Evolutionary conservation across 2,888 invertebrate species (phyloP).

Genomic region (Drosophila kokeensis): DNA sequence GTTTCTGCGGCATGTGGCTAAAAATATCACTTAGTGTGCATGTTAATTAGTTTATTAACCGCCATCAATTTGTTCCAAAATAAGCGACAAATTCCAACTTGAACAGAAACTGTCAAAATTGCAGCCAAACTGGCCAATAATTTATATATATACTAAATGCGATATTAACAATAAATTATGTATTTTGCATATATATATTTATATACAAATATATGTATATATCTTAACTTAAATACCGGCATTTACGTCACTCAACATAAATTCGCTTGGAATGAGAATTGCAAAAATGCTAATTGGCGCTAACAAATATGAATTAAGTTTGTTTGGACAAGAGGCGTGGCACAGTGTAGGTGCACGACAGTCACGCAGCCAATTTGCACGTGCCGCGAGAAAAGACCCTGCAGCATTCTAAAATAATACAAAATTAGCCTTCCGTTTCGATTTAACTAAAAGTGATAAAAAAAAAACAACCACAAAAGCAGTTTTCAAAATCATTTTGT

Average conservation of each 20-base stretch:
- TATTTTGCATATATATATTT: slow-evolving; percentile 8
- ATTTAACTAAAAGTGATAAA: slow-evolving; percentile 40
- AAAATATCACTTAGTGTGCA: slow-evolving; percentile 48
- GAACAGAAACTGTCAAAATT: slow-evolving; percentile 16
- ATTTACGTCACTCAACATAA: slow-evolving; percentile 56
- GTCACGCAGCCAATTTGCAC: slow-evolving; percentile 71
- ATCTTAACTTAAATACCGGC: slow-evolving; percentile 56
- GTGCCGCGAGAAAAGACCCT: slow-evolving; percentile 40
- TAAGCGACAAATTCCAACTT: slow-evolving; percentile 8
- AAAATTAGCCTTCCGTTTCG: slow-evolving; percentile 67
- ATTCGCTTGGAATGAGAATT: slow-evolving; percentile 37
- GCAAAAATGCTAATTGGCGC: slow-evolving; percentile 54
- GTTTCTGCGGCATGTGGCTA: slow-evolving; percentile 24
- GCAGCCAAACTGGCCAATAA: slow-evolving; percentile 23
- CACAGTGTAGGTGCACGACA: slow-evolving; percentile 31
- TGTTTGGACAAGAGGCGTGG: slow-evolving; percentile 3
- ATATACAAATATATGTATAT: background rate
- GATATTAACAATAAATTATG: slow-evolving; percentile 3
- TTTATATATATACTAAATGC: slow-evolving; percentile 10
- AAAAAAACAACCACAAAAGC: slow-evolving; percentile 11
- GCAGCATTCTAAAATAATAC: slow-evolving; percentile 48
- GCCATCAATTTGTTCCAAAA: slow-evolving; percentile 40
- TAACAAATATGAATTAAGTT: slow-evolving; percentile 21
- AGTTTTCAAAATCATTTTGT: slow-evolving; percentile 33
- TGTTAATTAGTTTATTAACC: slow-evolving; percentile 75